phyloP scores from a whole-genome alignment of 2,797 vertebrate genomes.

The Thunnus albacares region DNA sequence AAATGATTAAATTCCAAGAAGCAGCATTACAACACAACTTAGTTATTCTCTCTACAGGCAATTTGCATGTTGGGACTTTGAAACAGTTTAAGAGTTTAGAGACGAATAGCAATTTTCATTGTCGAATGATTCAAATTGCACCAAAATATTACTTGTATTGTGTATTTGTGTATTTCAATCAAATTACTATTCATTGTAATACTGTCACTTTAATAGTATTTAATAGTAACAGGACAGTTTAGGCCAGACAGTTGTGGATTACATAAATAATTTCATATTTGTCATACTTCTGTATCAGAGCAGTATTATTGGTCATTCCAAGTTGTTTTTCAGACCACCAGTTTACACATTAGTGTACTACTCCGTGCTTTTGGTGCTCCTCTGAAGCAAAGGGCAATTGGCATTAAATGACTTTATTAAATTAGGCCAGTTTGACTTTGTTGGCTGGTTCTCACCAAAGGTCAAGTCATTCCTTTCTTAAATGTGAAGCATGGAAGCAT shows the following conservation, averaged over 20 bases:
- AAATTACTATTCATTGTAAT: too few relatives aligned
- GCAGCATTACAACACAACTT: neutral
- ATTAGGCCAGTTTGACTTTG: constrained; percentile 62
- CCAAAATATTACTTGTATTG: neutral
- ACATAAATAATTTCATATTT: neutral
- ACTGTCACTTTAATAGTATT: neutral
- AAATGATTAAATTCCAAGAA: neutral
- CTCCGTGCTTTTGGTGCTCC: constrained; percentile 2
- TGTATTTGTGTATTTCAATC: too few relatives aligned
- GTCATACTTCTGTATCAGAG: neutral
- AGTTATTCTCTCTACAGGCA: neutral
- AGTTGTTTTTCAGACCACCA: constrained; percentile 12
- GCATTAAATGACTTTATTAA: constrained; percentile 61
- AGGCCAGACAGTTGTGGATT: neutral
- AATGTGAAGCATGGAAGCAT: constrained; percentile 58
- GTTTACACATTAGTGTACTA: constrained; percentile 23
- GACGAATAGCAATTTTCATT: too few relatives aligned
- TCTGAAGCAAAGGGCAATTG: constrained; percentile 48
- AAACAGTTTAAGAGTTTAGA: too few relatives aligned
- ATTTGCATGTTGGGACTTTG: too few relatives aligned
- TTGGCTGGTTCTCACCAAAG: constrained; percentile 68
- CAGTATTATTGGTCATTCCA: neutral
- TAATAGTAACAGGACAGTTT: too few relatives aligned
- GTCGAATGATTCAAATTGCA: too few relatives aligned
- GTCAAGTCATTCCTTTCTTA: constrained; percentile 74